Conservation (phyloP, 2,888 invertebrate genomes). For the Noctua comes region DNA sequence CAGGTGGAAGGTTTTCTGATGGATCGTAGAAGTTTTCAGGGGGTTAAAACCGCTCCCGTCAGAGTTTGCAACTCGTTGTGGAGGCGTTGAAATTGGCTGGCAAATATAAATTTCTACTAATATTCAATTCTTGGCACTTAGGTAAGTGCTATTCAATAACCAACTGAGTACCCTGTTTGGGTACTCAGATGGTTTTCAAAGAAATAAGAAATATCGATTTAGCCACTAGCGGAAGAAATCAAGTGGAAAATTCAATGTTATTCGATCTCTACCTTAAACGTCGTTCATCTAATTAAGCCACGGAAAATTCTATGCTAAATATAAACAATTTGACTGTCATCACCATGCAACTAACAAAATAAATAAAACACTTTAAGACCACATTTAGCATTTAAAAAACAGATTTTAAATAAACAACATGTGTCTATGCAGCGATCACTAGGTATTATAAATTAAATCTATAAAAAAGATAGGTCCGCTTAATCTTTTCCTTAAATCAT, state of each 20-base stretch:
- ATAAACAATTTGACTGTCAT: slow-evolving; percentile 17
- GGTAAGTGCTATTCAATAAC: neutral
- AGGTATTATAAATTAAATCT: slow-evolving; percentile 46
- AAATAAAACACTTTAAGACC: slow-evolving; percentile 45
- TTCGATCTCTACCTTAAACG: neutral
- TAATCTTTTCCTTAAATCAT: slow-evolving; percentile 43
- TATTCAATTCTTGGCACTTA: no score
- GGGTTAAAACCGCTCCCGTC: no score
- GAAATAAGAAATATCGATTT: no score
- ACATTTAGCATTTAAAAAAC: slow-evolving; percentile 49
- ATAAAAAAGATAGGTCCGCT: slow-evolving; percentile 23
- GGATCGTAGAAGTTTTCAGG: no score
- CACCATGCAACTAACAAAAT: slow-evolving; percentile 33
- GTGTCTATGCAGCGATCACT: slow-evolving; percentile 40
- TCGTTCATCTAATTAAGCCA: neutral
- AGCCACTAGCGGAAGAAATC: neutral
- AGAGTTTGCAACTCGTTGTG: no score
- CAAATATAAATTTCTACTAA: no score
- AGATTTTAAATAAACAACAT: slow-evolving; percentile 33
- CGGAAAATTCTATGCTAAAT: slow-evolving; percentile 23
- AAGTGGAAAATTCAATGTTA: neutral
- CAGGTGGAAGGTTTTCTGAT: no score
- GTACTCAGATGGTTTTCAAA: no score
- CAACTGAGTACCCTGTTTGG: no score
- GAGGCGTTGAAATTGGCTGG: no score